A percentile compares a stretch with the other conserved stretches of the same genome.
Conservation (phyloP, 2,113 vertebrate species). For the Ceyx melanurus region DNA sequence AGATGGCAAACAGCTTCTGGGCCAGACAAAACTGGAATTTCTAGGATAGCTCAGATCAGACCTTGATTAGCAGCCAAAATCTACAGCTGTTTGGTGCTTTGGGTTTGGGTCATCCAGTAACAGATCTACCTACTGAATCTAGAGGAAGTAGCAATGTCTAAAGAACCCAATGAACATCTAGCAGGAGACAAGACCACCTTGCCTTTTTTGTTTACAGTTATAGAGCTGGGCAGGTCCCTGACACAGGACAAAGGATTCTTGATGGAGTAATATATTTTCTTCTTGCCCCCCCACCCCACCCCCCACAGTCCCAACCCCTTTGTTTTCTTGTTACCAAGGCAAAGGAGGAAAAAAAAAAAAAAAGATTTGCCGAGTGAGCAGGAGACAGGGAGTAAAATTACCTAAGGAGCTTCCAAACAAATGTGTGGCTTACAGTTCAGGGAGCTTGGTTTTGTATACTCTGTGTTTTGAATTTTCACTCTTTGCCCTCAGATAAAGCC, state of each 20-base stretch:
- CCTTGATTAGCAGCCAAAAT: constrained; percentile 14
- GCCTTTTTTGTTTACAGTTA: not conserved
- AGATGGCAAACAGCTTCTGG: not conserved
- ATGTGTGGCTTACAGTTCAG: constrained; percentile 15
- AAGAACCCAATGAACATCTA: not conserved
- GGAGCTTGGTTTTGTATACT: constrained; percentile 46
- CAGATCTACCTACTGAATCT: not conserved
- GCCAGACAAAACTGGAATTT: constrained; percentile 40
- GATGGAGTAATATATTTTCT: not conserved
- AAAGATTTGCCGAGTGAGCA: constrained; percentile 4
- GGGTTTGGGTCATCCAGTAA: not conserved
- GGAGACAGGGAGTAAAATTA: not conserved
- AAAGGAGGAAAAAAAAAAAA: not conserved
- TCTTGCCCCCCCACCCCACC: not conserved
- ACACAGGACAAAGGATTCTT: not conserved
- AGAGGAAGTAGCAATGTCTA: not conserved
- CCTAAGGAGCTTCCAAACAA: constrained; percentile 23
- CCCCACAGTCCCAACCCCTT: not conserved
- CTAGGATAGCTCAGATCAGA: constrained; percentile 5
- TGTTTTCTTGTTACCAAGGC: not conserved
- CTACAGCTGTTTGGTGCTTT: not conserved
- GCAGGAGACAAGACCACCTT: not conserved
- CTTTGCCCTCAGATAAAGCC: constrained; percentile 20
- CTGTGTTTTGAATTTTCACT: constrained; percentile 40
- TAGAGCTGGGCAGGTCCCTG: not conserved